phyloP scores from a whole-genome alignment of 2,888 invertebrate genomes.

The Caenorhabditis uteleia region DNA sequence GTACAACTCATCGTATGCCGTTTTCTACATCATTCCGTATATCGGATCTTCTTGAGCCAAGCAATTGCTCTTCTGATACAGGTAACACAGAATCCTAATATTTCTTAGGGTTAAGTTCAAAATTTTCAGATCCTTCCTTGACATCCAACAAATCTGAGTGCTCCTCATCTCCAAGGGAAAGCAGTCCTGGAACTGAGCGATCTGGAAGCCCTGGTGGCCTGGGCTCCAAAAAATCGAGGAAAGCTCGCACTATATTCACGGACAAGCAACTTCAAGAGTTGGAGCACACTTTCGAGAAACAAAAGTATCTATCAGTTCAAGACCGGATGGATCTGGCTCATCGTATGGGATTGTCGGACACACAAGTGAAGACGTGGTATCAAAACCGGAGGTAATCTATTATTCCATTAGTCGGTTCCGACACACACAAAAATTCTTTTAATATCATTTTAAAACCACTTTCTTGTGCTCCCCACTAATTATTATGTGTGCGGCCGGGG shows the following conservation, averaged over 20 bases:
- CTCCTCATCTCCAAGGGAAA: slow-evolving; percentile 21
- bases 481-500: too few species aligned
- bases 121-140: slow-evolving; percentile 30
- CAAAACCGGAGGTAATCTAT: slow-evolving; percentile 84
- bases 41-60: too few species aligned
- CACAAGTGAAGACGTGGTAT: slow-evolving; percentile 99
- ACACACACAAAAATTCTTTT: too few species aligned
- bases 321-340: slow-evolving; percentile 95
- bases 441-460: too few species aligned
- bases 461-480: too few species aligned
- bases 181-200: slow-evolving; percentile 8
- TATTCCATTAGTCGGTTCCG: too few species aligned
- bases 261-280: slow-evolving; percentile 77
- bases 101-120: neutral
- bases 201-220: slow-evolving; percentile 40
- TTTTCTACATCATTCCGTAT: too few species aligned
- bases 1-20: too few species aligned
- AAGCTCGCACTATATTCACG: slow-evolving; percentile 81
- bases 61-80: too few species aligned
- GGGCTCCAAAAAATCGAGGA: slow-evolving; percentile 66
- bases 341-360: slow-evolving; percentile 87
- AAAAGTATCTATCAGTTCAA: slow-evolving; percentile 72
- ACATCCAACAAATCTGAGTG: slow-evolving; percentile 32
- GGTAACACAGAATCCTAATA: neutral
- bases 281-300: slow-evolving; percentile 65